Percentiles rank a stretch among this genome's conserved stretches.
Evolutionary conservation across 2,797 vertebrate species (phyloP).

Genomic region (Sandelia bainsii): DNA sequence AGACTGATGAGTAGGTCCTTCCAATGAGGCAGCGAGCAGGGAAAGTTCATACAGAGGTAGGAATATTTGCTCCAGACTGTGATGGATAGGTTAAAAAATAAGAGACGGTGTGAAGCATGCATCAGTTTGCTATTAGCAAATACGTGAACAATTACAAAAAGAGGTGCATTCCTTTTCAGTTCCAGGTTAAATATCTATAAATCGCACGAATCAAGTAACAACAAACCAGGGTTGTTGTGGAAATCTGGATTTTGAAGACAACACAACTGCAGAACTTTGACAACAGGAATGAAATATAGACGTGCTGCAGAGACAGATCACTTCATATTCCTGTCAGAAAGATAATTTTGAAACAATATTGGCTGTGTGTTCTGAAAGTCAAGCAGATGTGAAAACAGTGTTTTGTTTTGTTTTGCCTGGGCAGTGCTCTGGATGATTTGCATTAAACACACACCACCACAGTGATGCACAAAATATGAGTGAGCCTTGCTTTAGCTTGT

Average conservation of each 20-base stretch:
- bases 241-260: slow-evolving; percentile 6
- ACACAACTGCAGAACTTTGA: slow-evolving; percentile 8
- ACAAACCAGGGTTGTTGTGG: slow-evolving; percentile 4
- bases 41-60: slow-evolving; percentile 39
- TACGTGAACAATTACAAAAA: slow-evolving; percentile 27
- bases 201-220: slow-evolving; percentile 1
- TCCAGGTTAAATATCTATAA: slow-evolving; percentile 15
- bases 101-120: slow-evolving; percentile 25
- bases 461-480: slow-evolving; percentile 30
- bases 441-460: slow-evolving; percentile 10
- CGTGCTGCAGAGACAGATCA: slow-evolving; percentile 47
- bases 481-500: slow-evolving; percentile 56
- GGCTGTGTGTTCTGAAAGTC: slow-evolving; percentile 34
- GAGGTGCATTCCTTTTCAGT: slow-evolving; percentile 19
- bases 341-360: slow-evolving; percentile 55
- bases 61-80: slow-evolving; percentile 31
- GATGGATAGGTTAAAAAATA: slow-evolving; percentile 45
- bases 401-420: slow-evolving; percentile 17
- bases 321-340: slow-evolving; percentile 47
- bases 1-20: slow-evolving; percentile 36
- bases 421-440: slow-evolving; percentile 20
- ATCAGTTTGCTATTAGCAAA: slow-evolving; percentile 48
- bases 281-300: slow-evolving; percentile 25
- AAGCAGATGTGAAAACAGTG: slow-evolving; percentile 59
- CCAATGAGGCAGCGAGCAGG: slow-evolving; percentile 36